Evolutionary conservation across 2,888 invertebrate species (phyloP), one percentile per base, ranked within the genome.

Genomic region (Choreutis nemorana): DNA sequence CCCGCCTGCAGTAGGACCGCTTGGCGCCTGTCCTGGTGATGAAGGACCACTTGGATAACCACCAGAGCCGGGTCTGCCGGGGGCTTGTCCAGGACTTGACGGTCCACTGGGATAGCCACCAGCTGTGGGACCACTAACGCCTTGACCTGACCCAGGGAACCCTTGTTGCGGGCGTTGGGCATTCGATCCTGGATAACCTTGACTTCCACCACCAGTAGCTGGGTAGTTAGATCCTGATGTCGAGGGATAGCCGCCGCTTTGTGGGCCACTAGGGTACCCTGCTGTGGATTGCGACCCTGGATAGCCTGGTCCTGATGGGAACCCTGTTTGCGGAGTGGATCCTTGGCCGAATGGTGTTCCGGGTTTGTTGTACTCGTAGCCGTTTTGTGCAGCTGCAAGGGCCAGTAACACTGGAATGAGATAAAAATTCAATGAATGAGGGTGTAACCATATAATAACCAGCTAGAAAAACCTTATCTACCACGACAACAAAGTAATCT

Each of bases 301-400:
- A 34, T 56, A 59, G 15, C 53, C 53, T 16, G 45, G 44, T 4
- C 65, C 51, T 22, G 55, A 50, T 22, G 55, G 39, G 36, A 41
- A 41, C 30, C 58, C 57, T 2, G 70, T 62, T 12, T 57, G 49
- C 1, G 67, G 50, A 3, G 68, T 51, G 2, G 62, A 53, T 8
- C 58, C 55, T 16, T 60, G 48, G 8, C 71, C 67, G 41, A 87
- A 81, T 1, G 85, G 85, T 43, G 83, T 81, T 28, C 81, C 80
- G 4, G 90, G 91, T 35, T 85, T 82, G 38, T 86, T 86, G 64
- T 91, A 91, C 39, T 83, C 84, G 55, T 91, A 91, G 11, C 90
- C 90, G 51, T 81, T 83, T 75, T 90, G 89, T 21, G 71, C 71
- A 26, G 53, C 45, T 23, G 55, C 53, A 36, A 58, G 34, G 35